These are phyloP conservation scores for Andrena bucephala DNA, from an alignment of 2,888 invertebrate genomes.

Conservation along the genomic window DNA sequence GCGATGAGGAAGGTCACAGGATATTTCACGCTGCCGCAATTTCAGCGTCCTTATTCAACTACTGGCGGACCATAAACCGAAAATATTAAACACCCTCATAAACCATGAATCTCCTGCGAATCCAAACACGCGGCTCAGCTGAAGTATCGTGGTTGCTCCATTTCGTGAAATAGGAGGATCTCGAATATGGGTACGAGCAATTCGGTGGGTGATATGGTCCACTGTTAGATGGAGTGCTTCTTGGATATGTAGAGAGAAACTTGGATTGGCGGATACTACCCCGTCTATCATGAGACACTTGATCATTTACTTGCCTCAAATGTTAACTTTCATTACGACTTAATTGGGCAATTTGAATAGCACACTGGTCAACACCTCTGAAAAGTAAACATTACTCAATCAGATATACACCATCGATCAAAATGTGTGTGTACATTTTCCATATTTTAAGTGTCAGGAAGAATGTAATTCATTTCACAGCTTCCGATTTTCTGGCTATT, in stretches of 20 bases:
- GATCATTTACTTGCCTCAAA: no score
- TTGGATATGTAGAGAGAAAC: background rate
- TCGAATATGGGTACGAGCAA: background rate
- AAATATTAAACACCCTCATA: slow-evolving; percentile 30
- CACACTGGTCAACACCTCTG: no score
- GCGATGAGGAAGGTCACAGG: background rate
- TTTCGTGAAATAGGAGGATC: background rate
- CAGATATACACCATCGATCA: no score
- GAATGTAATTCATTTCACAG: no score
- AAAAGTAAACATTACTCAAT: no score
- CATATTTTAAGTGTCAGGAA: no score
- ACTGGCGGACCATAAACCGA: slow-evolving; percentile 27
- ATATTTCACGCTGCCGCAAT: slow-evolving; percentile 25
- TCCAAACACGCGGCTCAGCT: slow-evolving; percentile 19
- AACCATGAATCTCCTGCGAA: slow-evolving; percentile 21
- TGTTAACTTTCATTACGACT: no score
- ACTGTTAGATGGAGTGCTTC: background rate
- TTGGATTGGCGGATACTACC: background rate
- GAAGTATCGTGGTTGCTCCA: background rate
- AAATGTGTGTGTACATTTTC: no score
- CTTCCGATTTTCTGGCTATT: no score
- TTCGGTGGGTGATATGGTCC: background rate
- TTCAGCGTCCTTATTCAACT: slow-evolving; percentile 20
- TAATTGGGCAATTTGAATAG: no score
- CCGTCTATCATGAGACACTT: no score